Evolutionary conservation across 2,888 invertebrate species (phyloP).

Genomic region (Microdon myrmicae): DNA sequence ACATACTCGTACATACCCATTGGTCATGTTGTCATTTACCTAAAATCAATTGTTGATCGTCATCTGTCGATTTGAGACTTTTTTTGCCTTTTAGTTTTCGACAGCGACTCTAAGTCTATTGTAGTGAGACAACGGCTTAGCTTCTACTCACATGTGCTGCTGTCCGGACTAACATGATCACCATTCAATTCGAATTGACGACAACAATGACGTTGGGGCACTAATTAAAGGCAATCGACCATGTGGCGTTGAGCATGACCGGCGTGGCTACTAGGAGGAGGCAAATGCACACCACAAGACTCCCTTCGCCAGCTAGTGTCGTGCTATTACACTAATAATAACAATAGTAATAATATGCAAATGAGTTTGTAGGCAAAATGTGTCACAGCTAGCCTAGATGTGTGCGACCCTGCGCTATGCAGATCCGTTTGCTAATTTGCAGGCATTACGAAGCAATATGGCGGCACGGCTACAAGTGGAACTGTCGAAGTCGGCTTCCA

Average conservation of each 20-base stretch:
- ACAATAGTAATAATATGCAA: conserved; percentile 48
- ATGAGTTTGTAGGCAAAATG: conserved; percentile 44
- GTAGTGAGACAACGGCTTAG: conserved; percentile 5
- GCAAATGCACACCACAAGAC: not conserved
- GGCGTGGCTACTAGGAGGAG: not conserved
- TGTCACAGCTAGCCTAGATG: conserved; percentile 20
- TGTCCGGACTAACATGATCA: conserved; percentile 21
- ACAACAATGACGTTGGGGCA: conserved; percentile 45
- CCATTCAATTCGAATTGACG: conserved; percentile 29
- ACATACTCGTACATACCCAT: conserved; percentile 16
- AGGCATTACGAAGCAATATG: not conserved
- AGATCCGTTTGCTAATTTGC: conserved; percentile 36
- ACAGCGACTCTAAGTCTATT: conserved; percentile 47
- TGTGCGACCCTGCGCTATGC: not conserved
- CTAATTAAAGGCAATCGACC: conserved; percentile 48
- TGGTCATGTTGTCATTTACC: conserved; percentile 19
- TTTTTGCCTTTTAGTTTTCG: too few relatives aligned
- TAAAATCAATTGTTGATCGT: conserved; percentile 40
- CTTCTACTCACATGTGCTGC: conserved; percentile 2
- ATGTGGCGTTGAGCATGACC: conserved; percentile 43
- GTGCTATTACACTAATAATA: conserved; percentile 35
- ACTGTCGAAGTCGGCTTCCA: conserved; percentile 14
- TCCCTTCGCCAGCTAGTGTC: conserved; percentile 39
- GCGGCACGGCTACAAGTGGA: not conserved
- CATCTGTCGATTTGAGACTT: conserved; percentile 45